Percentiles rank a stretch among this genome's conserved stretches.
phyloP scores from a whole-genome alignment of 2,888 invertebrate genomes.

The Xestia sexstrigata region DNA sequence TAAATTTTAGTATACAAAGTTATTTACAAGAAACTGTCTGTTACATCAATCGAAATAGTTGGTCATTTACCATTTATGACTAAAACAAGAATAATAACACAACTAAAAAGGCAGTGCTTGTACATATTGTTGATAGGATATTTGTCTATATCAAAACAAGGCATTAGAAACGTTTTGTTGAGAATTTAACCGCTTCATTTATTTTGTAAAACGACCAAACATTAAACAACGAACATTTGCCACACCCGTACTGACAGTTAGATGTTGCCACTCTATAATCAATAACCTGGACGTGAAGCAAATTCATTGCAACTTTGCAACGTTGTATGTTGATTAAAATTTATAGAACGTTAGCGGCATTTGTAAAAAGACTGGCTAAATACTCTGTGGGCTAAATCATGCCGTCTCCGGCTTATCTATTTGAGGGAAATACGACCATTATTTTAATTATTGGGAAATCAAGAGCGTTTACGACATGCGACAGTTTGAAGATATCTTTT shows the following conservation, averaged over 20 bases:
- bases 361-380: no score
- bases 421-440: neutral
- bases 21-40: neutral
- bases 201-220: conserved; percentile 27
- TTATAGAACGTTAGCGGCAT: neutral
- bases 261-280: no score
- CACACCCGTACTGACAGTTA: conserved; percentile 56
- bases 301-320: neutral
- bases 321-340: neutral
- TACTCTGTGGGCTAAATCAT: no score
- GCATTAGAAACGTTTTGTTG: neutral
- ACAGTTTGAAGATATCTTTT: neutral
- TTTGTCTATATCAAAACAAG: neutral
- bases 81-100: conserved; percentile 50
- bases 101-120: conserved; percentile 33
- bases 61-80: conserved; percentile 61
- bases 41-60: conserved; percentile 4
- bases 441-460: neutral
- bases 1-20: conserved; percentile 31
- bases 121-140: conserved; percentile 47
- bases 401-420: no score
- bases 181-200: conserved; percentile 19
- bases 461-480: neutral
- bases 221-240: conserved; percentile 48
- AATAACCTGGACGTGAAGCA: no score